A percentile compares a stretch with the other conserved stretches of the same genome.
Conservation (phyloP, 2,888 invertebrate species). For the Hirtodrosophila duncani region DNA sequence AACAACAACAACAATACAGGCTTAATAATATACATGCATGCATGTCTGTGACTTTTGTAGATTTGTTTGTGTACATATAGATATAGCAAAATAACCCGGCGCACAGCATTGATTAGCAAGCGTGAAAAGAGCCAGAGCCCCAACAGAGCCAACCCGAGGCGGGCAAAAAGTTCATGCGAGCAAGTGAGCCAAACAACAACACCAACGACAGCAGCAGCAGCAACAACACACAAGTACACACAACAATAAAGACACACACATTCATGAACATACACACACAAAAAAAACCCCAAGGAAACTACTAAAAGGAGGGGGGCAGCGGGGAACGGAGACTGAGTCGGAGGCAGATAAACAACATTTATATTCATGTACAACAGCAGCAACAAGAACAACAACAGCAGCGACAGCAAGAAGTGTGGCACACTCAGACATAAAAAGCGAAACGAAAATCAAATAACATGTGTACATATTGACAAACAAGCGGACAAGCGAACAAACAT, state of each 20-base stretch:
- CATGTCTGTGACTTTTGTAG: constrained; percentile 72
- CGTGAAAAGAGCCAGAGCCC: constrained; percentile 38
- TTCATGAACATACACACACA: constrained; percentile 51
- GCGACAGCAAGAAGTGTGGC: constrained; percentile 29
- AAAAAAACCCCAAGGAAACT: constrained; percentile 52
- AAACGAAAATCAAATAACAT: constrained; percentile 66
- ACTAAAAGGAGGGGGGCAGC: constrained; percentile 11
- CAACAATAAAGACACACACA: constrained; percentile 66
- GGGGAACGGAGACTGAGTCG: constrained; percentile 6
- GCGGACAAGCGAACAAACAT: constrained; percentile 26
- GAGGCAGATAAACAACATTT: constrained; percentile 69
- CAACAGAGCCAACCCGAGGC: constrained; percentile 51
- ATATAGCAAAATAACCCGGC: constrained; percentile 71
- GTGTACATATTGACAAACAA: constrained; percentile 66
- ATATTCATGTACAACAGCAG: constrained; percentile 65
- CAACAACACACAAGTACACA: constrained; percentile 58
- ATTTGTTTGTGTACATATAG: constrained; percentile 74
- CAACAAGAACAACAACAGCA: constrained; percentile 31
- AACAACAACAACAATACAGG: constrained; percentile 31
- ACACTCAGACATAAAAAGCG: constrained; percentile 45
- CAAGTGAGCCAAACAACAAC: constrained; percentile 41
- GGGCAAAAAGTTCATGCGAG: constrained; percentile 64
- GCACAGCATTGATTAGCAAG: constrained; percentile 70
- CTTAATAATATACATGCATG: no score
- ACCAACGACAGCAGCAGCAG: constrained; percentile 36